Base-by-base conservation (phyloP, 2,797 vertebrate species). In the Gobionotothen gibberifrons region DNA sequence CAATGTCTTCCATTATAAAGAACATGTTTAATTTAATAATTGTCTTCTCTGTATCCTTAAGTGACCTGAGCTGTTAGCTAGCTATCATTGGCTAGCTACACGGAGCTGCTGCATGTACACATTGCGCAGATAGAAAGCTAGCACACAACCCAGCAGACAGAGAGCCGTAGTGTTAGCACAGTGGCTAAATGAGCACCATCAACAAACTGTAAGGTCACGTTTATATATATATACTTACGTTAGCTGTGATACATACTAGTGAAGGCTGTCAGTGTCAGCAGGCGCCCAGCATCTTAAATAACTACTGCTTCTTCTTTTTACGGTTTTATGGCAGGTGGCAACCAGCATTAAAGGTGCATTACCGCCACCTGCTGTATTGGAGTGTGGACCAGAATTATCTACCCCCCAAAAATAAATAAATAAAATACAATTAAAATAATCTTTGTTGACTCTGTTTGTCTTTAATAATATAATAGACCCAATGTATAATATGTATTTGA, bases 41-140 rank as follows among this genome's bases (percentile, higher is more conserved):
- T 32, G 9, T 56, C 40, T 59, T 5, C 14, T 26, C 3, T 16
- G 1, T 19, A 10, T 21, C 60, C 60, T 63, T 3, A 51, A 14
- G 13, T 39, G 32, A 22, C 32, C 46, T 10, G 0, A 22, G 36
- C n/a, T 26, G 47, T 17, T 16, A 51, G 61, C 47, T 29, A 40
- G 0, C 17, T 48, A 10, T 1, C 21, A 14, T 3, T 26, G 14
- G n/a, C 29, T 5, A 51, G 46, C 46, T 22, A 7, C 2, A 3
- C 60, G 43, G 11, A 3, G 1, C 2, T n/a, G 9, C 4, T 13
- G 1, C 15, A 29, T 22, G 46, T 51, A 22, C 40, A 1, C 44
- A 40, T 7, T 3, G 12, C 32, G 15, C 7, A 42, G 15, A 44
- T 11, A 3, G 2, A 48, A 42, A 42, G 11, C 16, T 19, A 13